Evolutionary conservation across 2,888 invertebrate species (phyloP).

Genomic region (Eucriotettix oculatus): DNA sequence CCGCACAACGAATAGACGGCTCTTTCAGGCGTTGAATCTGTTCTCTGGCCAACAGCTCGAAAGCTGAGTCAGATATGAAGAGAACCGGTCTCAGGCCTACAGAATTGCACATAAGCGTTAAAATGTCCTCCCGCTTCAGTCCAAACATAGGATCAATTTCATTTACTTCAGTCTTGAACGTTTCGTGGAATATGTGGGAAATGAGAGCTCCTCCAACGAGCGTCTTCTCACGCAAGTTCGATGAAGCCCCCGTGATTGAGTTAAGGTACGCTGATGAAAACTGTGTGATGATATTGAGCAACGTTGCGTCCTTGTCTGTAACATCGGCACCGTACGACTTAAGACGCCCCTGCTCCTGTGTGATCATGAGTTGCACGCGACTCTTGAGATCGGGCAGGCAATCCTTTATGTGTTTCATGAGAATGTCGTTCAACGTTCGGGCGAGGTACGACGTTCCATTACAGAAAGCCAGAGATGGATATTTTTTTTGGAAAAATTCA

Average conservation of each 20-base stretch:
- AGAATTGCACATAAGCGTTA: conserved; percentile 47
- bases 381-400: conserved; percentile 97
- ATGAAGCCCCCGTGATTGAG: conserved; percentile 94
- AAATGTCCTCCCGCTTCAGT: conserved; percentile 36
- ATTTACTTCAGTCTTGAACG: conserved; percentile 38
- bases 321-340: conserved; percentile 97
- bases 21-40: conserved; percentile 43
- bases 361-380: conserved; percentile 92
- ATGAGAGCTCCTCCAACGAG: conserved; percentile 48
- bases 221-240: conserved; percentile 96
- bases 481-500: conserved; percentile 85
- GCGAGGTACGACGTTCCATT: conserved; percentile 95
- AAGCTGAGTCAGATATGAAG: conserved; percentile 35
- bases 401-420: conserved; percentile 99
- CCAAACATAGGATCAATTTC: conserved; percentile 39
- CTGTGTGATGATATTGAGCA: conserved; percentile 95
- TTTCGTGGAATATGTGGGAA: conserved; percentile 49
- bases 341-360: conserved; percentile 91
- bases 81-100: conserved; percentile 30
- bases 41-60: conserved; percentile 44
- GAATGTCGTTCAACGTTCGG: conserved; percentile 85
- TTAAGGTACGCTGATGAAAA: conserved; percentile 97
- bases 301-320: conserved; percentile 85
- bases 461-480: conserved; percentile 89
- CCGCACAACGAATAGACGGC: conserved; percentile 42